Evolutionary conservation across 2,797 vertebrate species (phyloP).

Genomic region (Sandelia bainsii): DNA sequence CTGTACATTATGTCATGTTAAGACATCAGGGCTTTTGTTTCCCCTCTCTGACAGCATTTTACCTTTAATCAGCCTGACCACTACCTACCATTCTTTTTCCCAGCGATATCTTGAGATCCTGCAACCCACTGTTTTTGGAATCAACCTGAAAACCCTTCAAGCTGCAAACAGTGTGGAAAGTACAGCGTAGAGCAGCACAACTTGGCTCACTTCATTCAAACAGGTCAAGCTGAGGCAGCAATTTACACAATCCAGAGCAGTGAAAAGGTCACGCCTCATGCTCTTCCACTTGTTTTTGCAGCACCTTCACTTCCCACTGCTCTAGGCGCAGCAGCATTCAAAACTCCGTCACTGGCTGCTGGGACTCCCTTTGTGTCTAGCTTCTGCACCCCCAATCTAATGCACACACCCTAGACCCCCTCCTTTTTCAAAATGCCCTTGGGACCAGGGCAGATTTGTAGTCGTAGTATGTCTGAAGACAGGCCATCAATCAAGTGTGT

Average conservation of each 20-base stretch:
- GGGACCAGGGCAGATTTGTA: conserved; percentile 79
- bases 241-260: conserved; percentile 30
- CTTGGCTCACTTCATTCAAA: conserved; percentile 15
- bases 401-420: conserved; percentile 44
- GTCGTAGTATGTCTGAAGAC: conserved; percentile 74
- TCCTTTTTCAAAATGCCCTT: conserved; percentile 77
- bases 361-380: conserved; percentile 81
- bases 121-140: conserved; percentile 11
- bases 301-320: conserved; percentile 33
- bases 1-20: conserved; percentile 21
- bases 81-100: background rate
- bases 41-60: conserved; percentile 1
- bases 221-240: conserved; percentile 42
- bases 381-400: conserved; percentile 64
- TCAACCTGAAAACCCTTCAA: conserved; percentile 38
- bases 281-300: conserved; percentile 32
- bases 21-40: conserved; percentile 4
- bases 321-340: conserved; percentile 42
- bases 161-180: conserved; percentile 21
- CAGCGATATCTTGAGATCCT: background rate
- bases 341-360: conserved; percentile 58
- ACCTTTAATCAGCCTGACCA: conserved; percentile 16
- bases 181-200: background rate
- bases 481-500: conserved; percentile 75
- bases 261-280: conserved; percentile 39